These are phyloP conservation scores for Bufo gargarizans DNA, from an alignment of 2,113 vertebrate genomes.

Conservation along the genomic window DNA sequence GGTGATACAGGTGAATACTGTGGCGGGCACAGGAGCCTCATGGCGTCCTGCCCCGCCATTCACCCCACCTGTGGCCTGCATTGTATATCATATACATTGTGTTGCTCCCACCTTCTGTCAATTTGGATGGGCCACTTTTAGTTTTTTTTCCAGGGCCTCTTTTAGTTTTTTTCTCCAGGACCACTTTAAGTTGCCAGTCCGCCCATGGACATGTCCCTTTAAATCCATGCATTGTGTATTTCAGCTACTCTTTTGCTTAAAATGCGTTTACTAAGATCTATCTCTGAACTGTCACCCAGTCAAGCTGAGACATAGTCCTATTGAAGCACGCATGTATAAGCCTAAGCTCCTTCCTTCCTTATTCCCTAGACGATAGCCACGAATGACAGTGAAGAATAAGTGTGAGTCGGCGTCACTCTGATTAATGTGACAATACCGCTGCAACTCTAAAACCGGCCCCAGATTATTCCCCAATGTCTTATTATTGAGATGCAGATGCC, in stretches of 20 bases:
- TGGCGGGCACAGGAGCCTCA: no score
- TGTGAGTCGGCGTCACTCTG: not conserved
- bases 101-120: no score
- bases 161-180: no score
- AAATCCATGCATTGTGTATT: not conserved
- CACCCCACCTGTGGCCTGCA: no score
- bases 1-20: no score
- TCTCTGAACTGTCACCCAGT: not conserved
- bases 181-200: no score
- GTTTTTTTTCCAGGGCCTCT: no score
- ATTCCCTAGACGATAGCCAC: not conserved
- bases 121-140: no score
- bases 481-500: conserved; percentile 1
- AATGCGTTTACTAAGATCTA: not conserved
- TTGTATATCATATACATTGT: no score
- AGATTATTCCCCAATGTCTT: conserved; percentile 34
- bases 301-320: not conserved
- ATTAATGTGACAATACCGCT: not conserved
- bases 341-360: not conserved
- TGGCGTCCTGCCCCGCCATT: no score
- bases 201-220: no score
- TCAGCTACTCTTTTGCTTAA: not conserved
- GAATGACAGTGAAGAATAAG: not conserved
- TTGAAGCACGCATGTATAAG: not conserved
- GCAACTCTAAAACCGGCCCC: not conserved